These are phyloP conservation scores for Atlantisia rogersi DNA, from an alignment of 2,113 vertebrate species.

Conservation along the genomic window DNA sequence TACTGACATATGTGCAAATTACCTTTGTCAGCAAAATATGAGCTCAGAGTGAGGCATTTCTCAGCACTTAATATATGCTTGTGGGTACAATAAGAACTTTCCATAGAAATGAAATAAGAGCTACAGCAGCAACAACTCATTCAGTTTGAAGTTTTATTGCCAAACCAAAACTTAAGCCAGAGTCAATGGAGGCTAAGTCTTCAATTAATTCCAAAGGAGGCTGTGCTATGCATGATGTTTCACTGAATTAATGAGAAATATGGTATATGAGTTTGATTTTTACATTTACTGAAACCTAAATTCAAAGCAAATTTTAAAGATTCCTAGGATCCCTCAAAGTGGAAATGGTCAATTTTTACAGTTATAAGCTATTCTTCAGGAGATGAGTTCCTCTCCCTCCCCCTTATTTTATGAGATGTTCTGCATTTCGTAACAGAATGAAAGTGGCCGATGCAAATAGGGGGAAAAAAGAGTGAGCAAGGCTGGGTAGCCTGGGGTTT, in stretches of 20 bases:
- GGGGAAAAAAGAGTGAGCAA: not conserved
- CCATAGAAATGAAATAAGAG: not conserved
- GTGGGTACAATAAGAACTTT: not conserved
- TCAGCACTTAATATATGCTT: not conserved
- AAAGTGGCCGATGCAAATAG: fast-evolving
- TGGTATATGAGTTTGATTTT: not conserved
- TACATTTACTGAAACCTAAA: not conserved
- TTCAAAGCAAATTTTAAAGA: not conserved
- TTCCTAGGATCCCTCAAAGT: not conserved
- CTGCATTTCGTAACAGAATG: not conserved
- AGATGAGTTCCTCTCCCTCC: not conserved
- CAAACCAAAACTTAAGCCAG: not conserved
- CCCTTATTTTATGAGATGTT: not conserved
- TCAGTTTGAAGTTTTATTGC: not conserved
- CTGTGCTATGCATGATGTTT: not conserved
- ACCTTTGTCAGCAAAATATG: not conserved
- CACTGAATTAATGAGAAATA: not conserved
- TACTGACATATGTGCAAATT: not conserved
- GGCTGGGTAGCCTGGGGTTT: not conserved
- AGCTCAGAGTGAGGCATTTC: not conserved
- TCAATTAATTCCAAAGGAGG: not conserved
- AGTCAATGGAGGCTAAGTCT: not conserved
- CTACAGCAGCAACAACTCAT: not conserved
- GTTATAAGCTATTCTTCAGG: not conserved
- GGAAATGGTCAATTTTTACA: not conserved